Evolutionary conservation across 1,140 invertebrate genomes (phyloP).

Genomic region (Drosophila tsacasi): DNA sequence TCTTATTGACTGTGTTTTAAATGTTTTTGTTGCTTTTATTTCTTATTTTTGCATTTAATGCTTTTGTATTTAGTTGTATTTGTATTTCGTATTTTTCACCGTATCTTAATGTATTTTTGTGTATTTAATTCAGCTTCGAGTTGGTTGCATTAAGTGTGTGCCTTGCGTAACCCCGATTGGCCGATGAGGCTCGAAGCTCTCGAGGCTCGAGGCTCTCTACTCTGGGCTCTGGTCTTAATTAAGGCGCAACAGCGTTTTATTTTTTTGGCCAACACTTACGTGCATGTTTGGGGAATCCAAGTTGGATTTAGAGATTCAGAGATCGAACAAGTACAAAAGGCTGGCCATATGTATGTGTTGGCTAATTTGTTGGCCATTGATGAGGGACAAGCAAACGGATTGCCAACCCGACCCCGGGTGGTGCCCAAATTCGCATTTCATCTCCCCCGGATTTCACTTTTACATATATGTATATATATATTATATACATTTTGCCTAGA

Average conservation of each 20-base stretch:
- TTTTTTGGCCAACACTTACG: slow-evolving; percentile 37
- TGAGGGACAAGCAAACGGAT: slow-evolving; percentile 25
- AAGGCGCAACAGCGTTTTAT: slow-evolving; percentile 48
- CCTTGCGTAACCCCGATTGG: slow-evolving; percentile 62
- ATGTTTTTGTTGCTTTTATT: slow-evolving; percentile 1
- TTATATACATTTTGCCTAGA: slow-evolving; percentile 47
- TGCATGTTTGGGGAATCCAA: slow-evolving; percentile 20
- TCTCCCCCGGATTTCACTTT: slow-evolving; percentile 48
- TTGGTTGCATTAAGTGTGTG: slow-evolving; percentile 31
- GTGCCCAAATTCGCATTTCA: slow-evolving; percentile 51
- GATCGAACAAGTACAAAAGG: slow-evolving; percentile 28
- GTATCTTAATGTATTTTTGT: slow-evolving; percentile 9
- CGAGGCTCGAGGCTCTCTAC: not conserved
- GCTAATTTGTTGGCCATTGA: slow-evolving; percentile 69
- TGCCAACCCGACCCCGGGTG: slow-evolving; percentile 34
- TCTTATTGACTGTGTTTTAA: slow-evolving; percentile 21
- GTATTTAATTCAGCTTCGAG: slow-evolving; percentile 31
- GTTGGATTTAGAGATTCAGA: slow-evolving; percentile 5
- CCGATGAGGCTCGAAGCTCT: slow-evolving; percentile 39
- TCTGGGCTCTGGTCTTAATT: slow-evolving; percentile 64
- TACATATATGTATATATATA: slow-evolving; percentile 13
- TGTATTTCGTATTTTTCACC: not conserved
- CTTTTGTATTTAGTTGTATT: slow-evolving; percentile 15
- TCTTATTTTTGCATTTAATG: slow-evolving; percentile 7
- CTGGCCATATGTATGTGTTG: slow-evolving; percentile 36